Conservation (phyloP, 2,888 invertebrate genomes). For the Stenurella melanura region DNA sequence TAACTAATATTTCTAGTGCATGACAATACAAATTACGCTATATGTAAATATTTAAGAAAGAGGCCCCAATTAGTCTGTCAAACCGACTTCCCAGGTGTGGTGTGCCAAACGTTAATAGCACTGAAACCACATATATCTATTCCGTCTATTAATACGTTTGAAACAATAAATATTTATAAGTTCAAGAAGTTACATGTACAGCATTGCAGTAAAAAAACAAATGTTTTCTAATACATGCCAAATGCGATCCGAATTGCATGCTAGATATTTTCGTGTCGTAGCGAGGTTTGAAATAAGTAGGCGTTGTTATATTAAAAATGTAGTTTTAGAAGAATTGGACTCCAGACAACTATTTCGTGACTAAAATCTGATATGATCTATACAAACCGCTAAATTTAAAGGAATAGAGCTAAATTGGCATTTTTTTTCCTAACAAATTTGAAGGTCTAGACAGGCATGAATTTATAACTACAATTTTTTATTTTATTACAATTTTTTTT, state of each 20-base stretch:
- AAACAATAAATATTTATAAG: background rate
- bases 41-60: background rate
- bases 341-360: background rate
- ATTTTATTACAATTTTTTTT: too few relatives aligned
- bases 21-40: background rate
- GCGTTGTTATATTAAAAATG: background rate
- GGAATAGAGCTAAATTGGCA: too few relatives aligned
- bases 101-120: background rate
- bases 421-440: too few relatives aligned
- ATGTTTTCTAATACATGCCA: background rate
- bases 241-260: background rate
- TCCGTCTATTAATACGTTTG: background rate
- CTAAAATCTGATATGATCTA: background rate
- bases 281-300: background rate
- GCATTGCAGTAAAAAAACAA: background rate
- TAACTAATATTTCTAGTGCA: background rate
- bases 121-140: background rate
- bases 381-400: too few relatives aligned
- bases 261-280: background rate
- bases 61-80: slow-evolving; percentile 2
- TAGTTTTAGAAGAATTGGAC: background rate
- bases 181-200: background rate
- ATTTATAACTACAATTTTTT: too few relatives aligned
- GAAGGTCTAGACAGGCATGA: too few relatives aligned
- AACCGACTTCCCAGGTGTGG: background rate